phyloP scores from a whole-genome alignment of 92 coral and sea anemone species.

The Paragorgia papillata region DNA sequence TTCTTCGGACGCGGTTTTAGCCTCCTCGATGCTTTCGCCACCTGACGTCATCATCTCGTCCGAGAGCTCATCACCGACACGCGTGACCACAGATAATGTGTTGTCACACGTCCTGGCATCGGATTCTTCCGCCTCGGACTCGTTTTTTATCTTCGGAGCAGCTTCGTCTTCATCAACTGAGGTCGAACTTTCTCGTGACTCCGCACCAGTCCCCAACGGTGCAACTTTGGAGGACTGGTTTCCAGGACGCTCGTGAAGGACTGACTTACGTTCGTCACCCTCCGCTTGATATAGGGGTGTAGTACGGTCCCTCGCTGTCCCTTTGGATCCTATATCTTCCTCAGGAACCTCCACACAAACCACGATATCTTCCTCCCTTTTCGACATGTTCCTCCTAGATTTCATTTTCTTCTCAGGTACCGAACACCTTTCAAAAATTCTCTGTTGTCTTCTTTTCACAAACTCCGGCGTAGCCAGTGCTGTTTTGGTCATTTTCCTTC shows the following conservation, averaged over 20 bases:
- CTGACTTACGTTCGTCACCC: not conserved
- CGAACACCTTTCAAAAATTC: not conserved
- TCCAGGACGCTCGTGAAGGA: too few species aligned
- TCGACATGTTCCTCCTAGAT: not conserved
- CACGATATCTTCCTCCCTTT: not conserved
- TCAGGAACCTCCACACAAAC: not conserved
- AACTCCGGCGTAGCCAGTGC: slow-evolving; percentile 12
- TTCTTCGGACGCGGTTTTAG: slow-evolving; percentile 70
- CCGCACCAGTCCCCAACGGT: not conserved
- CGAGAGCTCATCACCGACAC: not conserved
- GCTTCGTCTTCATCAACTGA: not conserved
- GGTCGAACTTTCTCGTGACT: not conserved
- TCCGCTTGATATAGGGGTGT: not conserved
- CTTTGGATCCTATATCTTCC: not conserved
- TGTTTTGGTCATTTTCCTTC: slow-evolving; percentile 17
- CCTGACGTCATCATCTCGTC: slow-evolving; percentile 43
- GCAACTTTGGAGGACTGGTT: too few species aligned
- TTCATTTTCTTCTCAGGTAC: not conserved
- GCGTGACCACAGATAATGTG: not conserved
- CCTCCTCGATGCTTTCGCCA: slow-evolving; percentile 52
- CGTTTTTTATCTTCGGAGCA: not conserved
- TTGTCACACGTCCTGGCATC: not conserved
- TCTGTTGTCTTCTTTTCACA: slow-evolving; percentile 25
- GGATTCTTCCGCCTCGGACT: not conserved
- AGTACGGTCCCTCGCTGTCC: not conserved